Evolutionary conservation across 2,888 invertebrate species (phyloP).

Genomic region (Siphonodentalium dalli): DNA sequence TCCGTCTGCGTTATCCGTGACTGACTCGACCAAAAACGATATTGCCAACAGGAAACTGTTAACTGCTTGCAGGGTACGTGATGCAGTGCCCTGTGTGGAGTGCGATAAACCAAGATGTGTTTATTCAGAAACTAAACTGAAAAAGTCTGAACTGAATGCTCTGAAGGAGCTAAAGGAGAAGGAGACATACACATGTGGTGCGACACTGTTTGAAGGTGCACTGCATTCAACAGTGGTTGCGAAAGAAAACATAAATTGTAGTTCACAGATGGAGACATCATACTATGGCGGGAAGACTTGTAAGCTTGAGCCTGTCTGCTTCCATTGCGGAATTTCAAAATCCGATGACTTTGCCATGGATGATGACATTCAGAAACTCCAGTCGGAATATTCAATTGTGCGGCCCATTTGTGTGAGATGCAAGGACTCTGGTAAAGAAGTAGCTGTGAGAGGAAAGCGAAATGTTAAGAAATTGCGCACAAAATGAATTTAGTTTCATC

Average conservation of each 20-base stretch:
- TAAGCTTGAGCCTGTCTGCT: background rate
- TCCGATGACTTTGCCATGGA: background rate
- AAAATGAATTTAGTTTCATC: no score
- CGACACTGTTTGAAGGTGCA: background rate
- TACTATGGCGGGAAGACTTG: conserved; percentile 9
- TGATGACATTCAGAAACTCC: background rate
- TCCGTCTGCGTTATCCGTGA: background rate
- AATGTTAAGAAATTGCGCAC: no score
- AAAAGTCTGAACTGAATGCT: no score
- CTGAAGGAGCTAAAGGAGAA: background rate
- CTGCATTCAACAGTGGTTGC: background rate
- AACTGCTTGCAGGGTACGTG: background rate
- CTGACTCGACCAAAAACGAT: background rate
- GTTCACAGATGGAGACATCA: background rate
- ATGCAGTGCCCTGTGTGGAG: conserved; percentile 1
- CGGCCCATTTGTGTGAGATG: background rate
- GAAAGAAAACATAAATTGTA: background rate
- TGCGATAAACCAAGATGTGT: conserved; percentile 1
- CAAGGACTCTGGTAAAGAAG: background rate
- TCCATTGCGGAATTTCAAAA: conserved; percentile 1
- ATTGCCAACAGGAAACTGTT: background rate
- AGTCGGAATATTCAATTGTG: background rate
- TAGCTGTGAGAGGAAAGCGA: no score
- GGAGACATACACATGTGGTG: conserved; percentile 3
- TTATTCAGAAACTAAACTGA: background rate